Conservation (phyloP, 2,113 vertebrate species). For the Charina bottae region DNA sequence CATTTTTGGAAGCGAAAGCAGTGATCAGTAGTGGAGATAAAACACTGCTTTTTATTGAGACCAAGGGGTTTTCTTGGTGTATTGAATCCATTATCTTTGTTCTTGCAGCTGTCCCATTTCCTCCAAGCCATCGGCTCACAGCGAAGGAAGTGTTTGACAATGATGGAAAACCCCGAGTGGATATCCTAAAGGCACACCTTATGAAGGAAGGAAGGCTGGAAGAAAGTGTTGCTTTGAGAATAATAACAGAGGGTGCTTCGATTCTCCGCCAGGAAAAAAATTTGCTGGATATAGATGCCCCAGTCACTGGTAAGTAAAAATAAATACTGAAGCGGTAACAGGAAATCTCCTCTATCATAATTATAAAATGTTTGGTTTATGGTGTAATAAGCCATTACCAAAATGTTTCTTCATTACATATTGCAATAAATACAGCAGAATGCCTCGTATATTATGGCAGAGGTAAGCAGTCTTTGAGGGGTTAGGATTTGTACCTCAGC, state of each 20-base stretch:
- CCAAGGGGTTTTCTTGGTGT: conserved; percentile 23
- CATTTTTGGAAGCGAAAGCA: background rate
- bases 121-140: conserved; percentile 95
- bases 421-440: background rate
- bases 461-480: background rate
- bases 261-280: conserved; percentile 96
- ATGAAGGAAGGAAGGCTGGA: conserved; percentile 98
- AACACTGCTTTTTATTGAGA: conserved; percentile 14
- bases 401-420: background rate
- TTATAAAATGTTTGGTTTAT: background rate
- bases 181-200: conserved; percentile 96
- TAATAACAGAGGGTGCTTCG: conserved; percentile 92
- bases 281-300: conserved; percentile 96
- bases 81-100: conserved; percentile 37
- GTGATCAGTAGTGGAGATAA: conserved; percentile 19
- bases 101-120: conserved; percentile 93
- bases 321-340: background rate
- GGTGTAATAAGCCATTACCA: background rate
- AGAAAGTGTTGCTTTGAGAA: conserved; percentile 91
- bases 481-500: background rate
- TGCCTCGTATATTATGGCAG: background rate
- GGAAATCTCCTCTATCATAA: background rate
- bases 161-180: conserved; percentile 96
- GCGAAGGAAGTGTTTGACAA: conserved; percentile 98
- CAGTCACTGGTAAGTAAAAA: conserved; percentile 89